These are phyloP conservation scores for Bagarius yarrelli DNA, from an alignment of 2,113 vertebrate genomes.

Conservation along the genomic window DNA sequence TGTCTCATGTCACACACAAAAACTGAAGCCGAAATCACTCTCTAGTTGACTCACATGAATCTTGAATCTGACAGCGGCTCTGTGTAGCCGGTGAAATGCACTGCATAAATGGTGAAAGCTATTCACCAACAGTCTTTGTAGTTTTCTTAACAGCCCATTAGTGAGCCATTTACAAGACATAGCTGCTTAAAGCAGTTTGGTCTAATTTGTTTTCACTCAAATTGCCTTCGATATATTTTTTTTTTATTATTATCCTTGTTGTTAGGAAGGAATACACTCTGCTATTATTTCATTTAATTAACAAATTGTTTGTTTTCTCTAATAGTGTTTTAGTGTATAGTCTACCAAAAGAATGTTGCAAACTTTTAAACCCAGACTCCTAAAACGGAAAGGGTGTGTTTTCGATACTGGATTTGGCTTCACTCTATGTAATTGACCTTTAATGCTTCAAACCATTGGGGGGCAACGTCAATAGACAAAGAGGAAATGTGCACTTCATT, in stretches of 20 bases:
- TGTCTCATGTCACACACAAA: slow-evolving; percentile 23
- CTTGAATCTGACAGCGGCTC: background rate
- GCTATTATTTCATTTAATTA: background rate
- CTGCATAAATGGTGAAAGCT: background rate
- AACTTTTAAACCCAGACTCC: background rate
- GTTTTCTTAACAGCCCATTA: slow-evolving; percentile 16
- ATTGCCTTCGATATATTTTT: background rate
- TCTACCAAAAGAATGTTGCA: background rate
- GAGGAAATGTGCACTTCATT: background rate
- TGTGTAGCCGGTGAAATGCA: background rate
- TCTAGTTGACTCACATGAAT: background rate
- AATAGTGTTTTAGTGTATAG: background rate
- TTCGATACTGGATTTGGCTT: background rate
- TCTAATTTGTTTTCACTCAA: slow-evolving; percentile 10
- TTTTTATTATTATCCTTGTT: background rate
- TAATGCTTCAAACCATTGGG: background rate
- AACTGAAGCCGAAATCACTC: slow-evolving; percentile 7
- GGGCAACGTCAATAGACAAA: background rate
- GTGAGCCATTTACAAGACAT: slow-evolving; percentile 16
- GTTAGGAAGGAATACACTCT: background rate
- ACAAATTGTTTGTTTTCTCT: background rate
- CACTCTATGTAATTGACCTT: slow-evolving; percentile 25
- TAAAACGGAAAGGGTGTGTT: slow-evolving; percentile 45
- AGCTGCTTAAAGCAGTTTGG: background rate
- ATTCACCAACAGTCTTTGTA: background rate